Evolutionary conservation across 2,797 vertebrate genomes (phyloP).

Genomic region (Furcifer pardalis): DNA sequence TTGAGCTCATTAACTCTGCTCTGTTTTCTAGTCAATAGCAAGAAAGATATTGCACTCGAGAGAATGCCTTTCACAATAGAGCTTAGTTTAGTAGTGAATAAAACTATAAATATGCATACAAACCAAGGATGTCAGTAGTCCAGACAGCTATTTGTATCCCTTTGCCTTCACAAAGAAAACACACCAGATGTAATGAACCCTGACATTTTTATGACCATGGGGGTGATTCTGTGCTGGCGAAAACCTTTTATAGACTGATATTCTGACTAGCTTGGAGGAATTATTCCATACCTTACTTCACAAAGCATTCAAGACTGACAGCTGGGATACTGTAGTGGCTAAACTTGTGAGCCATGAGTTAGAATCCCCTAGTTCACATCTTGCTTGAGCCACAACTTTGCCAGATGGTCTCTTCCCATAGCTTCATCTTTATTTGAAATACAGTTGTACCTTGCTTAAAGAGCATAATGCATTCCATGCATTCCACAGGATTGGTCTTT

Average conservation of each 20-base stretch:
- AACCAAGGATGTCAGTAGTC: constrained; percentile 3
- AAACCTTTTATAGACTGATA: background rate
- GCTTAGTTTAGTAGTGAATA: constrained; percentile 2
- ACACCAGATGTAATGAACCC: background rate
- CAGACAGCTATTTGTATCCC: constrained; percentile 4
- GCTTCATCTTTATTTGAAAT: background rate
- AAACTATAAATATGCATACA: background rate
- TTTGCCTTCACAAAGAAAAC: background rate
- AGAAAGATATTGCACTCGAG: constrained; percentile 27
- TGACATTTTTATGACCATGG: constrained; percentile 16
- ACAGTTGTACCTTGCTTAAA: no score
- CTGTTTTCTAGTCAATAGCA: constrained; percentile 23
- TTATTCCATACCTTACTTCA: background rate
- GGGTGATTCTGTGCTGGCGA: constrained; percentile 2
- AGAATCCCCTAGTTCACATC: background rate
- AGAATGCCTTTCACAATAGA: constrained; percentile 1
- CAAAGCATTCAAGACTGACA: background rate
- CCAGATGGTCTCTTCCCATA: background rate
- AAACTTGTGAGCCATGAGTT: background rate
- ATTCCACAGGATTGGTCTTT: no score
- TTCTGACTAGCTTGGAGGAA: background rate
- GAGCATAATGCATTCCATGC: no score
- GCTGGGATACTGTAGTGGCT: background rate
- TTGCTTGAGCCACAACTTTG: background rate
- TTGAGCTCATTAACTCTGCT: background rate